Percentiles rank a stretch among this genome's conserved stretches.
Evolutionary conservation across 2,113 vertebrate genomes (phyloP).

Genomic region (Cyanoderma ruficeps): DNA sequence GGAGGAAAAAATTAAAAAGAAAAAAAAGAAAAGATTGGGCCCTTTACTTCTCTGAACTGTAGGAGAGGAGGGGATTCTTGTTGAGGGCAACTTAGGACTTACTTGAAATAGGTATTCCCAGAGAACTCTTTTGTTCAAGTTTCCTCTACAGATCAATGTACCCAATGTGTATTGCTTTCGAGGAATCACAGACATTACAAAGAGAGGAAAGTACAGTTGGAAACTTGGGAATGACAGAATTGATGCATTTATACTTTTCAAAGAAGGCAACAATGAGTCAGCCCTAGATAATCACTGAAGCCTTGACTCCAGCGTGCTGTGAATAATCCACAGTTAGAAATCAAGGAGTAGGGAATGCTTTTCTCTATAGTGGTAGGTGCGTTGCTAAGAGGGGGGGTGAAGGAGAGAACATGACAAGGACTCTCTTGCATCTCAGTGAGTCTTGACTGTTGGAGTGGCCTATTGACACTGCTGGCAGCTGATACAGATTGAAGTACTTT

Average conservation of each 20-base stretch:
- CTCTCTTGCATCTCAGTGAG: constrained; percentile 3
- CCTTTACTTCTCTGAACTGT: not conserved
- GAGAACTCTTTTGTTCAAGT: not conserved
- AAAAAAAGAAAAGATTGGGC: not conserved
- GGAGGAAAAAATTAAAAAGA: no score
- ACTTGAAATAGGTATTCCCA: not conserved
- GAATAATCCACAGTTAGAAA: constrained; percentile 10
- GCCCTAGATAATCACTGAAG: not conserved
- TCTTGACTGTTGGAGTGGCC: constrained; percentile 41
- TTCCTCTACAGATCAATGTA: not conserved
- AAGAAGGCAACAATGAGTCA: not conserved
- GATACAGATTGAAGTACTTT: constrained; percentile 5
- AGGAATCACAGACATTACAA: not conserved
- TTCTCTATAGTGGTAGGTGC: not conserved
- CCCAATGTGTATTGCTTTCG: not conserved
- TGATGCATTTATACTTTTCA: not conserved
- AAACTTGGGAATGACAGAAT: not conserved
- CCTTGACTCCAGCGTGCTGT: not conserved
- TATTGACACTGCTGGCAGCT: constrained; percentile 9
- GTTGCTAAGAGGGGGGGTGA: not conserved
- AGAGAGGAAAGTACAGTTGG: not conserved
- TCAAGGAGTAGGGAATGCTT: not conserved
- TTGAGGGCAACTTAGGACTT: not conserved
- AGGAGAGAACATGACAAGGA: constrained; percentile 8
- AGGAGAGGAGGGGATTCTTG: not conserved